Percentiles rank a stretch among this genome's conserved stretches.
phyloP scores from a whole-genome alignment of 2,888 invertebrate species.

The Drosophila sordidula region DNA sequence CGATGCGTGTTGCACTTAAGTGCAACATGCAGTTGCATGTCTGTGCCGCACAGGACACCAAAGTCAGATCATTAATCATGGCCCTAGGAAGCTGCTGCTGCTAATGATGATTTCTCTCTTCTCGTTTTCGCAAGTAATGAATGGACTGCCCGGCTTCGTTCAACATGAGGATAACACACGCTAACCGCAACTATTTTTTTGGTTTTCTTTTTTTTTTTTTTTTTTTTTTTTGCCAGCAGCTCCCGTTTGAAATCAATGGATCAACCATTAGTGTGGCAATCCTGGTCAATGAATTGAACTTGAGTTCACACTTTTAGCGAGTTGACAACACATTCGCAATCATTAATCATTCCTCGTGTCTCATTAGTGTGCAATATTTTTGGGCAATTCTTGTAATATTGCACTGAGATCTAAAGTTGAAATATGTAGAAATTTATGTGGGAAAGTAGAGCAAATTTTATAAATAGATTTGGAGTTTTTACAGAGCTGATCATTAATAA shows the following conservation, averaged over 20 bases:
- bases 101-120: slow-evolving; percentile 61
- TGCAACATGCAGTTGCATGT: slow-evolving; percentile 55
- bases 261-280: slow-evolving; percentile 14
- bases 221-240: neutral
- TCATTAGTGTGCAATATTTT: slow-evolving; percentile 36
- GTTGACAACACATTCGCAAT: slow-evolving; percentile 20
- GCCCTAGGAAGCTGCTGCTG: slow-evolving; percentile 48
- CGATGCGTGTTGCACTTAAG: slow-evolving; percentile 65
- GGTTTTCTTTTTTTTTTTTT: neutral
- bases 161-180: slow-evolving; percentile 38
- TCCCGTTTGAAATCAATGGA: slow-evolving; percentile 36
- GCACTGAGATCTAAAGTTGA: neutral
- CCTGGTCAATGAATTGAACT: slow-evolving; percentile 59
- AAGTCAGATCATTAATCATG: slow-evolving; percentile 66
- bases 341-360: slow-evolving; percentile 49
- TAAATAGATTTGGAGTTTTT: neutral
- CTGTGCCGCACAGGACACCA: slow-evolving; percentile 30
- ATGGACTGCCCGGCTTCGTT: slow-evolving; percentile 38
- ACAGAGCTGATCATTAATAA: too few relatives aligned
- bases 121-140: slow-evolving; percentile 53
- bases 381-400: slow-evolving; percentile 8
- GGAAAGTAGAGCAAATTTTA: slow-evolving; percentile 9
- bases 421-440: slow-evolving; percentile 6
- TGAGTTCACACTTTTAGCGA: slow-evolving; percentile 42
- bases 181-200: slow-evolving; percentile 15